A percentile compares a stretch with the other conserved stretches of the same genome.
Conservation (phyloP, 2,888 invertebrate genomes). For the Cerastoderma edule region DNA sequence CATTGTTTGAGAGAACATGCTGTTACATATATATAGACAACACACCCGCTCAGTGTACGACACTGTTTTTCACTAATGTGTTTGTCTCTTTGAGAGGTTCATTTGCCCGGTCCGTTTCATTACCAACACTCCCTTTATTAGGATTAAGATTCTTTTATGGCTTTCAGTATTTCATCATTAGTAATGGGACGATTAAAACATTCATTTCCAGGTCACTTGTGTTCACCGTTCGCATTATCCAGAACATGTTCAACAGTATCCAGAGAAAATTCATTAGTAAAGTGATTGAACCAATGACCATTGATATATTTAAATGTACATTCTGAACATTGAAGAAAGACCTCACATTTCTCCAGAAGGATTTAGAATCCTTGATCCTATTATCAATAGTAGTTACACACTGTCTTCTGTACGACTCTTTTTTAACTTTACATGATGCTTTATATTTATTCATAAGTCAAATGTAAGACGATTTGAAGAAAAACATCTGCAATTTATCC, state of each 20-base stretch:
- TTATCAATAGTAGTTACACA: background rate
- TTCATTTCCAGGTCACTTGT: background rate
- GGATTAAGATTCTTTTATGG: background rate
- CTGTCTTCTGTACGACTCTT: background rate
- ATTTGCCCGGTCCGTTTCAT: too few relatives aligned
- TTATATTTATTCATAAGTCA: background rate
- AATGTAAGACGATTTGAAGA: too few relatives aligned
- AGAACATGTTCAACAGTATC: background rate
- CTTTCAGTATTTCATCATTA: background rate
- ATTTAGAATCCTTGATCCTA: background rate
- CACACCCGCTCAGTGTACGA: too few relatives aligned
- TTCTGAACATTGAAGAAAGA: background rate
- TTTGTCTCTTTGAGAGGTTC: too few relatives aligned
- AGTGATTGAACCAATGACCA: background rate
- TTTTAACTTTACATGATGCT: background rate
- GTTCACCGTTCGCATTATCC: background rate
- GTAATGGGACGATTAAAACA: slow-evolving; percentile 2
- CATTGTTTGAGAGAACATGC: too few relatives aligned
- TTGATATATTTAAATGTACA: background rate
- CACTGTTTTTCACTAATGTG: too few relatives aligned
- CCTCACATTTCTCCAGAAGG: background rate
- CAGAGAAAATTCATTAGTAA: background rate
- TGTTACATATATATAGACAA: too few relatives aligned
- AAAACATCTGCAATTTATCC: too few relatives aligned
- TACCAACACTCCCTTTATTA: background rate